A percentile compares a stretch with the other conserved stretches of the same genome.
Evolutionary conservation across 2,888 invertebrate genomes (phyloP).

Genomic region (Chrysomela aeneicollis): DNA sequence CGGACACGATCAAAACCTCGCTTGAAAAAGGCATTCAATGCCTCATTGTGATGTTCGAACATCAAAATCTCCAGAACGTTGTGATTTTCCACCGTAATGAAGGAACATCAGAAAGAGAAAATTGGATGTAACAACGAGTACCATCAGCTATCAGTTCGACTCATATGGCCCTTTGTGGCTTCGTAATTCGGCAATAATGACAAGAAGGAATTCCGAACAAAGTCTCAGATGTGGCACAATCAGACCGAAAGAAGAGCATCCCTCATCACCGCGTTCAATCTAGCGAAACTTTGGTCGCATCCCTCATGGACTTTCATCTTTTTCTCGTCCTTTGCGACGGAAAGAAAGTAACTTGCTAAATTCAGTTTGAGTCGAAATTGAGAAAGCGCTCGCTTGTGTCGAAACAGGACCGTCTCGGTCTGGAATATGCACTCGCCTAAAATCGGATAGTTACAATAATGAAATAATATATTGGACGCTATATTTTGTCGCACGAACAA

Average conservation of each 20-base stretch:
- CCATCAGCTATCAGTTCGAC: conserved; percentile 24
- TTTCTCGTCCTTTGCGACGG: conserved; percentile 35
- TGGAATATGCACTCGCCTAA: too few species aligned
- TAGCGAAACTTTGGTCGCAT: conserved; percentile 37
- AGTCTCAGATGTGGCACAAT: conserved; percentile 29
- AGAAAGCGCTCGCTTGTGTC: conserved; percentile 55
- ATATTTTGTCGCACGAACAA: too few species aligned
- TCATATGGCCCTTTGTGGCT: conserved; percentile 10
- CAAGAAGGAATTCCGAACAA: not conserved
- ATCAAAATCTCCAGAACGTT: too few species aligned
- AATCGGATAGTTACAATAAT: too few species aligned
- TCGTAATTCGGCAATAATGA: not conserved
- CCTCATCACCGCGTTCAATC: conserved; percentile 39
- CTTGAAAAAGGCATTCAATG: too few species aligned
- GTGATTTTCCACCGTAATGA: not conserved
- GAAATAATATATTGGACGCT: too few species aligned
- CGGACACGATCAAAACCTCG: too few species aligned
- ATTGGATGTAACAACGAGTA: conserved; percentile 1
- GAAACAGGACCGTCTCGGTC: conserved; percentile 20
- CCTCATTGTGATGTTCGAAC: too few species aligned
- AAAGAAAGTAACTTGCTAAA: conserved; percentile 58
- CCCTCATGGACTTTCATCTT: conserved; percentile 42
- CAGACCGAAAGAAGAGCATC: conserved; percentile 37
- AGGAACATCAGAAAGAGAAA: not conserved
- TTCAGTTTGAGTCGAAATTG: conserved; percentile 58